Percentiles rank a stretch among this genome's conserved stretches.
Evolutionary conservation across 2,888 invertebrate genomes (phyloP).

Genomic region (Dascillus cervinus): DNA sequence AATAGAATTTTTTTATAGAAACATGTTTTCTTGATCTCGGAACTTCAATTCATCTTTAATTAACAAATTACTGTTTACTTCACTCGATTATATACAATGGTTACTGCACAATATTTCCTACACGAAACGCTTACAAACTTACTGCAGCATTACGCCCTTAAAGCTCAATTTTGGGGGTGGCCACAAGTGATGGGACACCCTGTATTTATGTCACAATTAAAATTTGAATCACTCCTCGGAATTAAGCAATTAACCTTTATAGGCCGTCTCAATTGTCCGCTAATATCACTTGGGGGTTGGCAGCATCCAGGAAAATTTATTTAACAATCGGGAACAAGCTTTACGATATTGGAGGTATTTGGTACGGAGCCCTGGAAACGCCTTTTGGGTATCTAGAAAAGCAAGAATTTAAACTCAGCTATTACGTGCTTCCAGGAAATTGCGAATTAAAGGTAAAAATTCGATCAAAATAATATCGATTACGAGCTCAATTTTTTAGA

Average conservation of each 20-base stretch:
- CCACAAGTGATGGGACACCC: no score
- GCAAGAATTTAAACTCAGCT: slow-evolving; percentile 21
- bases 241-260: slow-evolving; percentile 7
- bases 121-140: no score
- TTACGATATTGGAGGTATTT: slow-evolving; percentile 22
- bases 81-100: no score
- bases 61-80: no score
- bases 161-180: no score
- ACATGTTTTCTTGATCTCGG: no score
- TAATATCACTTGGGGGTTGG: slow-evolving; percentile 23
- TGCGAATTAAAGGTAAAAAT: slow-evolving; percentile 20
- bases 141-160: no score
- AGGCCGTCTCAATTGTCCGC: slow-evolving; percentile 22
- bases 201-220: no score
- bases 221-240: no score
- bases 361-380: slow-evolving; percentile 23
- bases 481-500: slow-evolving; percentile 9
- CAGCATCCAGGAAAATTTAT: slow-evolving; percentile 19
- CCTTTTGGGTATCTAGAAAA: slow-evolving; percentile 22
- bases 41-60: no score
- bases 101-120: no score
- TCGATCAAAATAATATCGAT: neutral
- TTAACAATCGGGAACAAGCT: slow-evolving; percentile 22
- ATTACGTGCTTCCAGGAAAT: slow-evolving; percentile 16
- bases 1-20: no score